Evolutionary conservation across 2,797 vertebrate species (phyloP).

Genomic region (Sebastes kiyomatsui): DNA sequence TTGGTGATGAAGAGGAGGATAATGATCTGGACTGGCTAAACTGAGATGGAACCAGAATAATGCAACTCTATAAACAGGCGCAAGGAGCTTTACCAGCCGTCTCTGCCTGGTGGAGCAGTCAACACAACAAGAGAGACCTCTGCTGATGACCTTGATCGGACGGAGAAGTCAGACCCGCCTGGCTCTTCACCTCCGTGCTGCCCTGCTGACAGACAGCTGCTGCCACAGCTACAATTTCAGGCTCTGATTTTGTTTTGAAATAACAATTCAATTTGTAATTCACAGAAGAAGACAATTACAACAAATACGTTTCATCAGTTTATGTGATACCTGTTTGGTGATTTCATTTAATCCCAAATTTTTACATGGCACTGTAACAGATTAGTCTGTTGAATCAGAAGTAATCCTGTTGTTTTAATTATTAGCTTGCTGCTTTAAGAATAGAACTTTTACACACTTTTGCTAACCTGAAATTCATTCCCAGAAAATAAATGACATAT

Average conservation of each 20-base stretch:
- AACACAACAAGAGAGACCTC: background rate
- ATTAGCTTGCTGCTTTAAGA: constrained; percentile 54
- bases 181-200: background rate
- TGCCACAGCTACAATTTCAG: background rate
- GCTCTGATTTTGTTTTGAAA: constrained; percentile 9
- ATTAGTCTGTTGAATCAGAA: constrained; percentile 33
- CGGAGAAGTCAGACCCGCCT: background rate
- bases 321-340: constrained; percentile 19
- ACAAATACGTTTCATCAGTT: constrained; percentile 4
- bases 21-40: constrained; percentile 93
- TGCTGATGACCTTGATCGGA: background rate
- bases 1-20: constrained; percentile 90
- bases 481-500: constrained; percentile 56
- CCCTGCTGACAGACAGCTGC: background rate
- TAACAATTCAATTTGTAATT: constrained; percentile 5
- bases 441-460: constrained; percentile 59
- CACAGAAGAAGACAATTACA: constrained; percentile 5
- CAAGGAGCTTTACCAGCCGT: background rate
- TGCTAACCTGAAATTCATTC: constrained; percentile 51
- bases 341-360: constrained; percentile 6
- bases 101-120: background rate
- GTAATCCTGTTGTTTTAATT: constrained; percentile 51
- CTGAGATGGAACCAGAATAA: constrained; percentile 68
- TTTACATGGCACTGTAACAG: constrained; percentile 47
- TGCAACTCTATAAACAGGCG: background rate